phyloP scores from a whole-genome alignment of 2,113 vertebrate genomes.

The Triplophysa tibetana region DNA sequence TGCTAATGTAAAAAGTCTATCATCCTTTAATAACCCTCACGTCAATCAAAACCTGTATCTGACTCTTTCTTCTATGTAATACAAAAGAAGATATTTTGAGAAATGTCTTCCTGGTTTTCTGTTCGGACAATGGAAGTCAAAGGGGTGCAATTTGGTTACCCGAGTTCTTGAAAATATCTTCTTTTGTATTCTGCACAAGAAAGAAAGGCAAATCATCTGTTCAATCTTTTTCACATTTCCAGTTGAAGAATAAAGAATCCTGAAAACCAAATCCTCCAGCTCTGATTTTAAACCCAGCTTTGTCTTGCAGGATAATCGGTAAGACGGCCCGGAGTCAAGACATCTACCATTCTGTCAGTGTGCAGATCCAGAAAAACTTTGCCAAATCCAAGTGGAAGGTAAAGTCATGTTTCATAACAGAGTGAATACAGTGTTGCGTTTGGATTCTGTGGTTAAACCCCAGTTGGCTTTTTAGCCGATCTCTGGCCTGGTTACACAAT shows the following conservation, averaged over 20 bases:
- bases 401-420: slow-evolving; percentile 37
- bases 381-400: slow-evolving; percentile 98
- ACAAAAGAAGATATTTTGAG: too few species aligned
- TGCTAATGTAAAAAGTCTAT: too few species aligned
- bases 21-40: too few species aligned
- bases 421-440: slow-evolving; percentile 31
- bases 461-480: slow-evolving; percentile 23
- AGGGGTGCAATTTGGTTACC: too few species aligned
- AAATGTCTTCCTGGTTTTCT: too few species aligned
- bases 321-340: slow-evolving; percentile 90
- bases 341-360: slow-evolving; percentile 93
- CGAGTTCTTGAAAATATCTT: too few species aligned
- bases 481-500: slow-evolving; percentile 59
- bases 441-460: slow-evolving; percentile 9
- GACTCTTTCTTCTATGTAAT: too few species aligned
- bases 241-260: not conserved
- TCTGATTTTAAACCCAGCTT: slow-evolving; percentile 22
- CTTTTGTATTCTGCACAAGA: too few species aligned
- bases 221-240: not conserved
- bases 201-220: not conserved
- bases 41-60: too few species aligned
- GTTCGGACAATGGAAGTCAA: too few species aligned
- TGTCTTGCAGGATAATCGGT: slow-evolving; percentile 86
- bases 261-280: not conserved
- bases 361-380: slow-evolving; percentile 96